Base-by-base conservation (phyloP, 2,113 vertebrate genomes). In the Pteronura brasiliensis region DNA sequence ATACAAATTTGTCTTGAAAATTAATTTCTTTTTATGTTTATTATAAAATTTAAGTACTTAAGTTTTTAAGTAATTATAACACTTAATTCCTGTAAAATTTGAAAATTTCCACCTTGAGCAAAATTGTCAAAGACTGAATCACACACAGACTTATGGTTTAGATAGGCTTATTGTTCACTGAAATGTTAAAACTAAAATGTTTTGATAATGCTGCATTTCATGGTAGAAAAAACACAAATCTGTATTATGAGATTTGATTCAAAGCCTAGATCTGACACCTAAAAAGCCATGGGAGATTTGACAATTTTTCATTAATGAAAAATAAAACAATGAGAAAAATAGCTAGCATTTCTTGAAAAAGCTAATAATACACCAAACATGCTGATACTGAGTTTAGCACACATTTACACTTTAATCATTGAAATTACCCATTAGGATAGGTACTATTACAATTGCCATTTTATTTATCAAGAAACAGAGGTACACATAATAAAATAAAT, bases 171-270 rank as follows among this genome's bases (percentile, higher is more conserved):
- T 6, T 71, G 12, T 92, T 77, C 11, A 1, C 63, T 77, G 23
- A 90, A 95, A n/a, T 47, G 31, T 77, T 34, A 83, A 90, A 96
- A 88, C 34, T 36, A 67, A 94, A 86, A 88, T 59, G 10, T 71
- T 94, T 93, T 67, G 31, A 13, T 89, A 92, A 61, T 52, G 3
- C 2, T 47, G 2, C 0, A 4, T 20, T 83, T 90, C 82, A 18
- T 67, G 34, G 4, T 69, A 93, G 18, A 36, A 77, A 90, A 86
- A 47, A 36, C 2, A 17, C 7, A 85, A 57, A 8, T 63, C 21
- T 29, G 0, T 91, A 27, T 69, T 59, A 15, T 74, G 61, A 82
- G 3, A 57, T 11, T 49, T 85, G 52, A 72, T 79, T 90, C 17
- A 90, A 93, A 77, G 12, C 11, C 71, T 93, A 8, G 4, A 39